Conservation (phyloP, 2,113 vertebrate species). For the Australoheros scitulus region DNA sequence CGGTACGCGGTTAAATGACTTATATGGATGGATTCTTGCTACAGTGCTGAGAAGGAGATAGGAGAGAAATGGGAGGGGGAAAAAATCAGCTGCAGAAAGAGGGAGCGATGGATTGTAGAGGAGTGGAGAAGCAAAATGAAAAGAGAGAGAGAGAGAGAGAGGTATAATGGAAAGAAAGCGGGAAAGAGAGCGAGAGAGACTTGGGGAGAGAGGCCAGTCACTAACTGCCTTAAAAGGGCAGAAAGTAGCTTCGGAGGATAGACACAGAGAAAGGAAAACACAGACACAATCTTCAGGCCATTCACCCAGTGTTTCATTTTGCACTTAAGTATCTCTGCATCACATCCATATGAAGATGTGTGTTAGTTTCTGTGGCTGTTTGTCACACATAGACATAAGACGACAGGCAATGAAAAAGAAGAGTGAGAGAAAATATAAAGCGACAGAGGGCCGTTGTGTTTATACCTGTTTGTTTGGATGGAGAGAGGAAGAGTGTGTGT, state of each 20-base stretch:
- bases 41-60: conserved; percentile 44
- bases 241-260: conserved; percentile 41
- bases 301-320: conserved; percentile 15
- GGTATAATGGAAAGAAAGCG: conserved; percentile 46
- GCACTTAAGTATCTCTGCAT: background rate
- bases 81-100: conserved; percentile 44
- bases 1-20: conserved; percentile 59
- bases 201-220: conserved; percentile 20
- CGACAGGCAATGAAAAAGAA: conserved; percentile 21
- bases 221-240: conserved; percentile 74
- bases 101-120: background rate
- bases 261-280: conserved; percentile 16
- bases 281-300: conserved; percentile 11
- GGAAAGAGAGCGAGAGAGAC: conserved; percentile 1
- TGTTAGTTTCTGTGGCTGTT: background rate
- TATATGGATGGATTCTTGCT: conserved; percentile 65
- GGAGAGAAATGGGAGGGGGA: conserved; percentile 22
- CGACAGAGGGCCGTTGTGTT: conserved; percentile 36
- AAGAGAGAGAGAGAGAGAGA: conserved; percentile 38
- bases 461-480: conserved; percentile 33
- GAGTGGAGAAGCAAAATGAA: conserved; percentile 2
- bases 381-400: conserved; percentile 23
- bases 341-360: conserved; percentile 5
- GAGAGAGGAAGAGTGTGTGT: background rate
- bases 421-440: conserved; percentile 24